These are phyloP conservation scores for Strigamia crassipes DNA, from an alignment of 2,888 invertebrate genomes.

Conservation along the genomic window DNA sequence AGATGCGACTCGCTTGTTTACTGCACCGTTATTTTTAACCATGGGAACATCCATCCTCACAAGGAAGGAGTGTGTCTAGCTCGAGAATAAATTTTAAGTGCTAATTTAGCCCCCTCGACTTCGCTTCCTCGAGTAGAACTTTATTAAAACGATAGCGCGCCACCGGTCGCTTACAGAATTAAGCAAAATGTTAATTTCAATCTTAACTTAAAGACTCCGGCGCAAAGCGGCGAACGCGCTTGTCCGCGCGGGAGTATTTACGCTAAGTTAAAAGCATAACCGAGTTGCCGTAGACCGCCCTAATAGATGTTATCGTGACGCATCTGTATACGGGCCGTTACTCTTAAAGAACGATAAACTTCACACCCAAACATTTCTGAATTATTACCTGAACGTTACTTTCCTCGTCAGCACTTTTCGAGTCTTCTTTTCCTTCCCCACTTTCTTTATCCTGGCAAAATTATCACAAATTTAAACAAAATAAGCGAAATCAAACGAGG, in stretches of 20 bases:
- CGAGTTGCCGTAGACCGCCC: no score
- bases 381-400: conserved; percentile 23
- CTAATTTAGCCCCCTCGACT: not conserved
- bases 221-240: no score
- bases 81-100: conserved; percentile 21
- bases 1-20: conserved; percentile 27
- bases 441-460: not conserved
- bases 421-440: not conserved
- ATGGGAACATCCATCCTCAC: conserved; percentile 35
- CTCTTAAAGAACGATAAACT: not conserved
- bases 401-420: not conserved
- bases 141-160: no score
- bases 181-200: no score
- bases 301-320: not conserved
- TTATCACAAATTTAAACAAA: not conserved
- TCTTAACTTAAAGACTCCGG: no score
- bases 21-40: conserved; percentile 23
- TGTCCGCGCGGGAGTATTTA: no score
- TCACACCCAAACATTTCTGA: not conserved
- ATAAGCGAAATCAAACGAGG: not conserved
- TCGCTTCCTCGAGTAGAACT: not conserved
- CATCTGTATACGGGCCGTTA: not conserved
- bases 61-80: conserved; percentile 37
- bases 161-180: no score
- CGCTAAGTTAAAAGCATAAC: no score